Evolutionary conservation across 2,113 vertebrate species (phyloP).

Genomic region (Montifringilla adamsi): DNA sequence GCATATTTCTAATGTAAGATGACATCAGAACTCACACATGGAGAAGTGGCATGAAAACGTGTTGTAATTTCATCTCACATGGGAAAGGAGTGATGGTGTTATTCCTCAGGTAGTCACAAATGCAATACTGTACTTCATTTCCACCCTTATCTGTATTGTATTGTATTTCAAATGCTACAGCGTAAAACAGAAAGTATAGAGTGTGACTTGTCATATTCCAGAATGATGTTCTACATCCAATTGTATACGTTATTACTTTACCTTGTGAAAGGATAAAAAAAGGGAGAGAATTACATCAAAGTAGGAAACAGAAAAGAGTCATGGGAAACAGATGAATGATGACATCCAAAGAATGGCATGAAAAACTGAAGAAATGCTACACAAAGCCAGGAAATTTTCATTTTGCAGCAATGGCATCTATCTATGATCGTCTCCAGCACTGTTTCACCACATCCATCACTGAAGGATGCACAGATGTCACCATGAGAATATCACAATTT

Average conservation of each 20-base stretch:
- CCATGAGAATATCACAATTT: slow-evolving; percentile 10
- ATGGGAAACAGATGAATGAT: slow-evolving; percentile 60
- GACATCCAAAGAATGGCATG: slow-evolving; percentile 41
- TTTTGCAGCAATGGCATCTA: slow-evolving; percentile 23
- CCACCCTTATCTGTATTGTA: not conserved
- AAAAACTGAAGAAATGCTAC: slow-evolving; percentile 27
- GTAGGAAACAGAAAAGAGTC: slow-evolving; percentile 36
- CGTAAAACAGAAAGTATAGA: not conserved
- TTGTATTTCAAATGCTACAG: not conserved
- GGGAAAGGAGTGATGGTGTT: not conserved
- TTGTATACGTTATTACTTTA: not conserved
- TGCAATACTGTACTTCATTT: not conserved
- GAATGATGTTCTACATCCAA: not conserved
- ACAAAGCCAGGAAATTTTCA: slow-evolving; percentile 66
- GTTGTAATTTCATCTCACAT: not conserved
- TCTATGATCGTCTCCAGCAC: not conserved
- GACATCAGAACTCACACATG: not conserved
- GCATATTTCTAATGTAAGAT: not conserved
- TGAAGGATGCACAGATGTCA: not conserved
- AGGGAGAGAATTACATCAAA: not conserved
- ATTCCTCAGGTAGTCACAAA: not conserved
- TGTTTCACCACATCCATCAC: slow-evolving; percentile 19
- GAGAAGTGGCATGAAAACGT: not conserved
- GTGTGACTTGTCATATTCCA: not conserved
- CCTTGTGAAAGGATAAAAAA: not conserved